A percentile compares a stretch with the other conserved stretches of the same genome.
Evolutionary conservation across 1,140 invertebrate genomes (phyloP).

Genomic region (Penaeus japonicus): DNA sequence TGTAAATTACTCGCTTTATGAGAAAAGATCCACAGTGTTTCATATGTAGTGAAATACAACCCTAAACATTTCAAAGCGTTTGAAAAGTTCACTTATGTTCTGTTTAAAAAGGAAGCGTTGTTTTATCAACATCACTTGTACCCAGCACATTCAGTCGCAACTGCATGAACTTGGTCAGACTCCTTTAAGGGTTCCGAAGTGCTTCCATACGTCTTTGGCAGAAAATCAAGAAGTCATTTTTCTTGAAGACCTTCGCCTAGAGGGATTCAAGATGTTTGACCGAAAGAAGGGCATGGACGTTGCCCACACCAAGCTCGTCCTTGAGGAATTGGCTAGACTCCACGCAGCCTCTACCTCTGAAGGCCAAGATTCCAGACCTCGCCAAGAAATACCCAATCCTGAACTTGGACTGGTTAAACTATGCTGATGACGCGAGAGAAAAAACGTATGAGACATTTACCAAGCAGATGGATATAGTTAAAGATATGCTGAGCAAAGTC

Average conservation of each 20-base stretch:
- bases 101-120: too few relatives aligned
- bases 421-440: background rate
- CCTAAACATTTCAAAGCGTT: too few relatives aligned
- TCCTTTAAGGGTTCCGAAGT: background rate
- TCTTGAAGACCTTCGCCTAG: background rate
- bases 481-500: background rate
- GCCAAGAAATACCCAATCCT: background rate
- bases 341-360: constrained; percentile 29
- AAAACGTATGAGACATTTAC: background rate
- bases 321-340: constrained; percentile 17
- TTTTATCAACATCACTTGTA: too few relatives aligned
- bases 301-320: background rate
- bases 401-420: background rate
- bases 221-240: background rate
- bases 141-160: too few relatives aligned
- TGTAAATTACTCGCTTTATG: too few relatives aligned
- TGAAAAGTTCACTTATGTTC: too few relatives aligned
- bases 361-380: background rate
- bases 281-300: background rate
- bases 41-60: too few relatives aligned
- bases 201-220: background rate
- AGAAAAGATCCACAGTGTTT: too few relatives aligned
- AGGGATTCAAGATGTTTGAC: background rate
- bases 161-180: background rate
- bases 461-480: background rate